Evolutionary conservation across 2,888 invertebrate genomes (phyloP).

Genomic region (Alcis repandata): DNA sequence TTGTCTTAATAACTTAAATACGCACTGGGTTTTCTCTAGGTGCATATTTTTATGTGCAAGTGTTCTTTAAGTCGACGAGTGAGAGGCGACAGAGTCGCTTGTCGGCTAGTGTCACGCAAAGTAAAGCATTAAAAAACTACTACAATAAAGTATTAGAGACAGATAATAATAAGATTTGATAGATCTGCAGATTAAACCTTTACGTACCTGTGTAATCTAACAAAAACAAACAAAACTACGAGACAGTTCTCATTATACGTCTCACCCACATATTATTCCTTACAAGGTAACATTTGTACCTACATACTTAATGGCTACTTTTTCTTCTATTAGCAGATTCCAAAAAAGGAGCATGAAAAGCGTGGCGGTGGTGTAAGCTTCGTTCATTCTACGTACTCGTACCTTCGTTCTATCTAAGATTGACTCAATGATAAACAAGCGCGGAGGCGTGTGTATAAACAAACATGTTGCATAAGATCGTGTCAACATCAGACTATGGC

Average conservation of each 20-base stretch:
- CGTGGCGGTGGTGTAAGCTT: background rate
- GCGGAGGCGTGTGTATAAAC: constrained; percentile 35
- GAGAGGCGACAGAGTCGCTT: too few species aligned
- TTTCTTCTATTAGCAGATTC: background rate
- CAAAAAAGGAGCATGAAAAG: constrained; percentile 1
- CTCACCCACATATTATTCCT: background rate
- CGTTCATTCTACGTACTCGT: background rate
- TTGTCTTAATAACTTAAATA: background rate
- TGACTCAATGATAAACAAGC: constrained; percentile 32
- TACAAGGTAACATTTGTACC: background rate
- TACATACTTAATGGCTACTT: background rate
- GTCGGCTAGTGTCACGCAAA: too few species aligned
- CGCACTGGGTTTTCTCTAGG: background rate
- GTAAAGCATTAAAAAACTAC: too few species aligned
- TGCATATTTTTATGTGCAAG: too few species aligned
- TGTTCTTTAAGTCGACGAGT: too few species aligned
- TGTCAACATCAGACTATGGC: constrained; percentile 20
- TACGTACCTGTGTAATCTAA: too few species aligned
- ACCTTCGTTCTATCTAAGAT: constrained; percentile 39
- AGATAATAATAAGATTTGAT: too few species aligned
- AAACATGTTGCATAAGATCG: constrained; percentile 34
- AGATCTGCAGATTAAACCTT: too few species aligned
- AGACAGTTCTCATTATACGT: too few species aligned
- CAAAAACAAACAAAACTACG: too few species aligned
- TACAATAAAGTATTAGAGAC: too few species aligned